Percentiles rank a stretch among this genome's conserved stretches.
These are phyloP conservation scores for Spodoptera exigua DNA, from an alignment of 2,888 invertebrate genomes.

Conservation along the genomic window DNA sequence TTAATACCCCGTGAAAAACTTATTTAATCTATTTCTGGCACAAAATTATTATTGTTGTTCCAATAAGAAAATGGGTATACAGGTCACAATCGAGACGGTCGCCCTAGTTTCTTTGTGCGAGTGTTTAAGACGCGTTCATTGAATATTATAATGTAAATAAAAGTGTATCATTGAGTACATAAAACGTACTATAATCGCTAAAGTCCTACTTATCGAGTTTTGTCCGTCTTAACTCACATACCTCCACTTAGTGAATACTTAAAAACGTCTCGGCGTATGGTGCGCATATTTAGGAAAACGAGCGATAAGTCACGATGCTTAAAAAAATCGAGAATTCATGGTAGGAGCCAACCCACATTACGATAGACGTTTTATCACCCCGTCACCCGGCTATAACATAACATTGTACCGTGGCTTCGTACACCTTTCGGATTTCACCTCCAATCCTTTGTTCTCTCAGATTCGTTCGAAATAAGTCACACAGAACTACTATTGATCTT, in stretches of 20 bases:
- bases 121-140: conserved; percentile 20
- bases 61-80: conserved; percentile 26
- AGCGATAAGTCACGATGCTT: no score
- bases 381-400: conserved; percentile 61
- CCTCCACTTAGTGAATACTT: no score
- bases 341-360: conserved; percentile 63
- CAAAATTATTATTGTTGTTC: conserved; percentile 39
- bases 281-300: no score
- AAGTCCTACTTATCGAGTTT: conserved; percentile 36
- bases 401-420: conserved; percentile 43
- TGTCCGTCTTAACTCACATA: conserved; percentile 1
- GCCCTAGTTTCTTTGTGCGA: conserved; percentile 31
- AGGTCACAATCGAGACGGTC: conserved; percentile 29
- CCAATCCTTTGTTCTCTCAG: conserved; percentile 58
- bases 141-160: conserved; percentile 29
- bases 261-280: no score
- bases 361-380: conserved; percentile 74
- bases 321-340: conserved; percentile 57
- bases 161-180: conserved; percentile 36
- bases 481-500: conserved; percentile 30
- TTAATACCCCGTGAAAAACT: conserved; percentile 31
- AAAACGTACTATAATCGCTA: conserved; percentile 28
- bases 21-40: conserved; percentile 31
- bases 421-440: conserved; percentile 58
- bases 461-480: conserved; percentile 50